Conservation (phyloP, 2,888 invertebrate genomes). For the Rhodophaea formosa region DNA sequence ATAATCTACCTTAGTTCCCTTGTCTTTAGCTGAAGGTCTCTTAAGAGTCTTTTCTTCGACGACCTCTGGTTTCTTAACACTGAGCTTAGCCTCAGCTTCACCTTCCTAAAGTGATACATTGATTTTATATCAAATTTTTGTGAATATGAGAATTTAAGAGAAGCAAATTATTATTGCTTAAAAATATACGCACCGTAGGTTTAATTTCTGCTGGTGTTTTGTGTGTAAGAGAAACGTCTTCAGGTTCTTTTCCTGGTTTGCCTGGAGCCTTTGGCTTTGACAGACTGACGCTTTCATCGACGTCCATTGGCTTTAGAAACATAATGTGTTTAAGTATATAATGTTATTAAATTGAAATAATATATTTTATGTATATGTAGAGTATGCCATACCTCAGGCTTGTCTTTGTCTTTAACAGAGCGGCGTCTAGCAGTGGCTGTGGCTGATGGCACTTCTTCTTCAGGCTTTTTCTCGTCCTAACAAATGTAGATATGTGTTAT, state of each 20-base stretch:
- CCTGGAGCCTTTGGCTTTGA: constrained; percentile 63
- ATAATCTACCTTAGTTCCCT: constrained; percentile 54
- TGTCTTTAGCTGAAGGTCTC: constrained; percentile 62
- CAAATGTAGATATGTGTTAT: constrained; percentile 28
- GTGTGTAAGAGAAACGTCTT: constrained; percentile 73
- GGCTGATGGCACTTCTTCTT: constrained; percentile 60
- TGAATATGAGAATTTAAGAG: not conserved
- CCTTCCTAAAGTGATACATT: constrained; percentile 52
- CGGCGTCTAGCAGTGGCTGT: constrained; percentile 66
- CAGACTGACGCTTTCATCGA: constrained; percentile 71
- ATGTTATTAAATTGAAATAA: not conserved
- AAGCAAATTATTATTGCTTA: not conserved
- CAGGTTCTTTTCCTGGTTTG: constrained; percentile 68
- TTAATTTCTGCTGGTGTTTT: constrained; percentile 73
- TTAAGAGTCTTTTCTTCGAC: constrained; percentile 72
- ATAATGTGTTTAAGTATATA: constrained; percentile 27
- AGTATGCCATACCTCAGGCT: constrained; percentile 58
- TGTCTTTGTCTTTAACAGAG: constrained; percentile 71
- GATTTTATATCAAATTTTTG: not conserved
- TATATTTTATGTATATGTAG: constrained; percentile 1
- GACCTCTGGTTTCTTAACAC: constrained; percentile 72
- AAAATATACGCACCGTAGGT: constrained; percentile 62
- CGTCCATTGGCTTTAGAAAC: constrained; percentile 67
- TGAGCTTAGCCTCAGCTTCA: constrained; percentile 72
- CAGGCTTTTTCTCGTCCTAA: constrained; percentile 57